Conservation (phyloP, 2,113 vertebrate species). For the Corythornis cristatus region DNA sequence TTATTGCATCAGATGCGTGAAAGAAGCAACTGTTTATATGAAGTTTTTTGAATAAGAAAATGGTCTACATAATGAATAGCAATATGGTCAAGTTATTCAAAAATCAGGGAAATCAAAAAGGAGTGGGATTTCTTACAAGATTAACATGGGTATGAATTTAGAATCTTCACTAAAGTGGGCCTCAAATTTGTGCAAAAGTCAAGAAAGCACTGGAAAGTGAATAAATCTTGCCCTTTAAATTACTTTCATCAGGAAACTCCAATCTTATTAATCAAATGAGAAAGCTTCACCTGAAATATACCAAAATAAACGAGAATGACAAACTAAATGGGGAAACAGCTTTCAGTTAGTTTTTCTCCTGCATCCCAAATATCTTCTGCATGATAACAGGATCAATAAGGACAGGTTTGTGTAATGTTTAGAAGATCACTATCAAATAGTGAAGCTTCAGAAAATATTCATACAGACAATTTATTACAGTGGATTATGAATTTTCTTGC, state of each 20-base stretch:
- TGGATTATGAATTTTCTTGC: neutral
- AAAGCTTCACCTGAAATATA: neutral
- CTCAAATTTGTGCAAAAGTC: neutral
- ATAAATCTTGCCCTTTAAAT: neutral
- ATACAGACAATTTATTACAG: neutral
- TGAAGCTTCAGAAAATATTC: neutral
- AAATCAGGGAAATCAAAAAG: neutral
- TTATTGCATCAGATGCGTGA: slow-evolving; percentile 35
- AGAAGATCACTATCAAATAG: neutral
- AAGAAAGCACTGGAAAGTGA: neutral
- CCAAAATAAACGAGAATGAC: neutral
- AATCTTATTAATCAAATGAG: neutral
- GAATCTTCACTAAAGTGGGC: neutral
- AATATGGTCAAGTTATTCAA: neutral
- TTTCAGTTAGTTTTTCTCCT: neutral
- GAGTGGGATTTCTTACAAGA: neutral
- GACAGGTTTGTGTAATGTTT: neutral
- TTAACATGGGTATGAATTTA: neutral
- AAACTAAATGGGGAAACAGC: neutral
- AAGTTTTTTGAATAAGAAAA: slow-evolving; percentile 1
- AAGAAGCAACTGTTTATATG: slow-evolving; percentile 3
- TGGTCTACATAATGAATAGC: neutral
- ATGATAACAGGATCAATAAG: neutral
- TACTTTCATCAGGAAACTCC: neutral
- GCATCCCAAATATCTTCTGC: neutral